Evolutionary conservation across 2,113 vertebrate genomes (phyloP).

Genomic region (Cebus imitator): DNA sequence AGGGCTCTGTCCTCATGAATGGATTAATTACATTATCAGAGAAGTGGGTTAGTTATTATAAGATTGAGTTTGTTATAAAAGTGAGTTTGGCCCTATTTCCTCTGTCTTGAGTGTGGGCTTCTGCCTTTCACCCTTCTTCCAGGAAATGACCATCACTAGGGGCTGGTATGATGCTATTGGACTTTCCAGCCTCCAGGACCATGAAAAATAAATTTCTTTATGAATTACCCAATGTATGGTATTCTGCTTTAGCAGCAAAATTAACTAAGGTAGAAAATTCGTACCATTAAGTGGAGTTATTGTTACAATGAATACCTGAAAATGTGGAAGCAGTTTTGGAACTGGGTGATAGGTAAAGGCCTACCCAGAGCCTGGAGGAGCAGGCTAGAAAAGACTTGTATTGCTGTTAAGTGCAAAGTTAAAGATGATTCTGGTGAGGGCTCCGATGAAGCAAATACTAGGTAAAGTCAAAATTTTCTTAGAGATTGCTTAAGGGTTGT

Average conservation of each 20-base stretch:
- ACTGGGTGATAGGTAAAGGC: neutral
- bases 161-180: neutral
- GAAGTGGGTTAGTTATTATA: neutral
- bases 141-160: neutral
- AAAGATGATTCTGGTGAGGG: neutral
- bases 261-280: neutral
- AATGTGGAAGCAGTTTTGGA: neutral
- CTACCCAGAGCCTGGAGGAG: neutral
- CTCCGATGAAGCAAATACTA: neutral
- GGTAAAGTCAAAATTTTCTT: neutral
- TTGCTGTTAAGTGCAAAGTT: neutral
- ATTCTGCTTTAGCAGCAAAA: neutral
- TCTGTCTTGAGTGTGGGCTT: neutral
- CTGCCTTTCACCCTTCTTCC: neutral
- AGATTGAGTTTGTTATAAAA: neutral
- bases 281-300: neutral
- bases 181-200: neutral
- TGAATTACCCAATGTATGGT: neutral
- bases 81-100: neutral
- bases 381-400: neutral
- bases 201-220: neutral
- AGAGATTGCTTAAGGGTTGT: neutral
- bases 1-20: neutral
- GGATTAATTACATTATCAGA: neutral
- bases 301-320: neutral